Conservation (phyloP, 2,888 invertebrate genomes). For the Metallyticus violacea region DNA sequence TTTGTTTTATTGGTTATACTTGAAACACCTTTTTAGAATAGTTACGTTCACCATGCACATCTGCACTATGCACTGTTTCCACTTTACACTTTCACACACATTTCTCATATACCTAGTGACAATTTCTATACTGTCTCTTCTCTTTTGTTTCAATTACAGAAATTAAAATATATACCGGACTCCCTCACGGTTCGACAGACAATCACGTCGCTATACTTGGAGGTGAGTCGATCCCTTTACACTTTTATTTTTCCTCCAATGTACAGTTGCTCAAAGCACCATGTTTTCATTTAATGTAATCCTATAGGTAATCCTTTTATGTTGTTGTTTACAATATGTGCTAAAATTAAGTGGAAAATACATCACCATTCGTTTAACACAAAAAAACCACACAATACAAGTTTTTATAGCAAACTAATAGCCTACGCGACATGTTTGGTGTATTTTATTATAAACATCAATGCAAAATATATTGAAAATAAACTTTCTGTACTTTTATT, state of each 20-base stretch:
- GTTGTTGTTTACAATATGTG: neutral
- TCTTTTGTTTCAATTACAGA: slow-evolving; percentile 42
- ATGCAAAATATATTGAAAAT: neutral
- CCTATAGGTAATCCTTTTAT: neutral
- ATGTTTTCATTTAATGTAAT: neutral
- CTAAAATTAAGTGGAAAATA: neutral
- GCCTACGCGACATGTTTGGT: neutral
- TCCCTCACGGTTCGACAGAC: slow-evolving; percentile 43
- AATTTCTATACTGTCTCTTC: neutral
- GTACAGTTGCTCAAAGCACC: neutral
- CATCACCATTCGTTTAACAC: neutral
- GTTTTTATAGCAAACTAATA: neutral
- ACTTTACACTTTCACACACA: neutral
- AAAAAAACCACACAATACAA: neutral
- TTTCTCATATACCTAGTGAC: neutral
- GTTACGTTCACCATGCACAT: neutral
- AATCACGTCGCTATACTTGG: slow-evolving; percentile 49
- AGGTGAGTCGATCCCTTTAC: slow-evolving; percentile 42
- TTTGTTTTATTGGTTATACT: neutral
- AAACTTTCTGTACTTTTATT: neutral
- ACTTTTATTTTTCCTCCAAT: neutral
- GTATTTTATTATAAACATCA: neutral
- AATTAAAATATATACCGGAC: slow-evolving; percentile 48
- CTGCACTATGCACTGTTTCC: neutral
- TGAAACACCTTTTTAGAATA: neutral